phyloP scores from a whole-genome alignment of 2,797 vertebrate species.

The Bovichtus variegatus region DNA sequence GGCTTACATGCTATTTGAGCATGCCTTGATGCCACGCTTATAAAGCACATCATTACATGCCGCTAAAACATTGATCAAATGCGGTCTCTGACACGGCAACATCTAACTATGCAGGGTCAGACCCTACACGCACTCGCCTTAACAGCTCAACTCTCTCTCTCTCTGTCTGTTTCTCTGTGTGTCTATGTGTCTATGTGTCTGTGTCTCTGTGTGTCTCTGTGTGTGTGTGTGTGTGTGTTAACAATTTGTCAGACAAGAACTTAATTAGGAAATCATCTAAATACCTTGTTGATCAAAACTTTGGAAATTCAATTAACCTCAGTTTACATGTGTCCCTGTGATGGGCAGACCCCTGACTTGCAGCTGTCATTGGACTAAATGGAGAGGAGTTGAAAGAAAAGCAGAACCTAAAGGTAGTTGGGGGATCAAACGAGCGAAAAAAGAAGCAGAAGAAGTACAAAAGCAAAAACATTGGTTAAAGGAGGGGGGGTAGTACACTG shows the following conservation, averaged over 20 bases:
- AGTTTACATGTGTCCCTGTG: neutral
- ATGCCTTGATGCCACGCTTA: constrained; percentile 34
- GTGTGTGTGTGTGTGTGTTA: too few species aligned
- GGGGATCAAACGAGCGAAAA: neutral
- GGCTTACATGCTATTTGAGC: constrained; percentile 52
- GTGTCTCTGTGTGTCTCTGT: too few species aligned
- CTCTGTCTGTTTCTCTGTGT: too few species aligned
- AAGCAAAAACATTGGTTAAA: neutral
- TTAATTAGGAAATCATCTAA: too few species aligned
- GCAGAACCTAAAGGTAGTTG: neutral
- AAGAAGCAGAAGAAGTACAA: neutral
- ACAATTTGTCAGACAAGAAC: too few species aligned
- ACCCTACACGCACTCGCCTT: too few species aligned
- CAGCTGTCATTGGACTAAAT: constrained; percentile 19
- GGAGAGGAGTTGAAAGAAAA: constrained; percentile 5
- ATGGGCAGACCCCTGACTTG: constrained; percentile 4
- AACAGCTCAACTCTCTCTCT: neutral
- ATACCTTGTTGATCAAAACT: neutral
- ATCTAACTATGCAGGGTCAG: constrained; percentile 36
- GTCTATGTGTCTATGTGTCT: neutral
- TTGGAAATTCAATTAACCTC: neutral
- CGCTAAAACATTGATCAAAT: constrained; percentile 62
- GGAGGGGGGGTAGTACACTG: neutral
- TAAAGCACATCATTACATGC: constrained; percentile 49
- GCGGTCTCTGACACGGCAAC: constrained; percentile 31